Conservation (phyloP, 92 coral and sea anemone genomes). For the Nematostella vectensis region DNA sequence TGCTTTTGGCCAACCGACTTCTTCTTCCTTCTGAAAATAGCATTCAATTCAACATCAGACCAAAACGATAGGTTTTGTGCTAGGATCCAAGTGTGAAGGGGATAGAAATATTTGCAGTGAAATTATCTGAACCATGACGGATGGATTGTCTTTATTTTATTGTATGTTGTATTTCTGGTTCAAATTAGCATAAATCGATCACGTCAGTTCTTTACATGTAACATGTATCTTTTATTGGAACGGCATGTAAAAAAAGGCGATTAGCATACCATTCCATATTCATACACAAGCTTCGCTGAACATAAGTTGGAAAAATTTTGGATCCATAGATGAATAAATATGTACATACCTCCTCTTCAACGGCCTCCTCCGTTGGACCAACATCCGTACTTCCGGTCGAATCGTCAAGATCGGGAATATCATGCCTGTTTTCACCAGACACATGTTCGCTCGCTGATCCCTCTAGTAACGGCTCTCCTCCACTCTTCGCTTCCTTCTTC, state of each 20-base stretch:
- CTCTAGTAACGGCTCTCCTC: constrained; percentile 15
- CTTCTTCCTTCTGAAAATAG: constrained; percentile 42
- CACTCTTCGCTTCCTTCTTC: constrained; percentile 16
- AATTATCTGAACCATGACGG: not conserved
- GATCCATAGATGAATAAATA: too few species aligned
- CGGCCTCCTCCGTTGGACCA: constrained; percentile 12
- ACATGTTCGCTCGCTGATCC: constrained; percentile 20
- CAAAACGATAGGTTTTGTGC: too few species aligned
- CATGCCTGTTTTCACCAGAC: constrained; percentile 40
- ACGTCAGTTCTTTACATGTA: too few species aligned
- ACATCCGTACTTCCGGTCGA: constrained; percentile 7
- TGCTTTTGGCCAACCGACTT: constrained; percentile 67
- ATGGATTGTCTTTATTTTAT: not conserved
- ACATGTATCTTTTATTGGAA: too few species aligned
- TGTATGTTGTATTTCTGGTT: too few species aligned
- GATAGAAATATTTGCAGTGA: too few species aligned
- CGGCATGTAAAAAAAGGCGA: too few species aligned
- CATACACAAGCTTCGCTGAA: too few species aligned
- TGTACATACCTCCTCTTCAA: constrained; percentile 14
- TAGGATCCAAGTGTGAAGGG: too few species aligned
- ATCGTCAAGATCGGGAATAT: constrained; percentile 24
- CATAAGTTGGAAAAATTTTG: too few species aligned
- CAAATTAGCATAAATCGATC: too few species aligned
- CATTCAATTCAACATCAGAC: not conserved
- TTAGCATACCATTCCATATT: too few species aligned